Evolutionary conservation across 2,113 vertebrate species (phyloP).

Genomic region (Callithrix jacchus): DNA sequence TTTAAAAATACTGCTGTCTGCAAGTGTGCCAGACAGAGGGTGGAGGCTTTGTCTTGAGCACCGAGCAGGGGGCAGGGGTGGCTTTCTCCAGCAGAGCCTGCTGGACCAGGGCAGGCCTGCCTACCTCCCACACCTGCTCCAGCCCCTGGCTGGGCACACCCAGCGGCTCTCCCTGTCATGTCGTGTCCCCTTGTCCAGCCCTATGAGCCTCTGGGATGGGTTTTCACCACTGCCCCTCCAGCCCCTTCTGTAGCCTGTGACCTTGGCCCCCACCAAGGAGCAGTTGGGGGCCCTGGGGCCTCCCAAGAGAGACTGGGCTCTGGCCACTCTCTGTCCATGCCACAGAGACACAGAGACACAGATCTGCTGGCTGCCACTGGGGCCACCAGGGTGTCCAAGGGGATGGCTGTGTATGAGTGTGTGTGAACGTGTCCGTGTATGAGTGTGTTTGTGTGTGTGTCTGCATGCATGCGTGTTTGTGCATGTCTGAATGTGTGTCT

Average conservation of each 20-base stretch:
- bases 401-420: not conserved
- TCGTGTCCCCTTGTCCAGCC: not conserved
- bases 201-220: not conserved
- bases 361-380: fast-evolving
- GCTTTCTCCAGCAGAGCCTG: not conserved
- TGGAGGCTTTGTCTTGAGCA: not conserved
- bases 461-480: not conserved
- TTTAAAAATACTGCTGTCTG: not conserved
- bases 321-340: too few relatives aligned
- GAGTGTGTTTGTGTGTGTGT: not conserved
- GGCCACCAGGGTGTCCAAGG: not conserved
- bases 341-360: not conserved
- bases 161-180: too few relatives aligned
- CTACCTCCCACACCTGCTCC: not conserved
- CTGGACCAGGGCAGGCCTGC: not conserved
- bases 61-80: too few relatives aligned
- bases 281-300: not conserved
- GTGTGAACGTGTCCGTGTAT: not conserved
- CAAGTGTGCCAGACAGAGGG: not conserved
- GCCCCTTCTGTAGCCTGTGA: not conserved
- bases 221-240: too few relatives aligned
- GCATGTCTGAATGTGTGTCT: not conserved
- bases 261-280: not conserved
- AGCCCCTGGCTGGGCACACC: not conserved
- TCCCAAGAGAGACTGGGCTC: too few relatives aligned